Percentiles rank a stretch among this genome's conserved stretches.
phyloP scores from a whole-genome alignment of 1,140 invertebrate genomes.

The Helicorthomorpha holstii region DNA sequence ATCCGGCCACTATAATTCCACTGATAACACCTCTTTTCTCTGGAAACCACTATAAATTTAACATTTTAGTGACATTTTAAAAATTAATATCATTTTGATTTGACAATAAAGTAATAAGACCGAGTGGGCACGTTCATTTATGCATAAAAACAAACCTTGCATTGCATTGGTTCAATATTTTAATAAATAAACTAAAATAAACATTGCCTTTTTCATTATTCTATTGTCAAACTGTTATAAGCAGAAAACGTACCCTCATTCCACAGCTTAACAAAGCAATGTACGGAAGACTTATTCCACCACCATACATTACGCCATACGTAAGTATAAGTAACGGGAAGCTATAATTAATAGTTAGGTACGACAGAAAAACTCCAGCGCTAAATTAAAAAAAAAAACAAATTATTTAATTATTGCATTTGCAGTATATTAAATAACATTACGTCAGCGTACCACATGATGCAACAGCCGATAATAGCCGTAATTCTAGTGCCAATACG shows the following conservation, averaged over 20 bases:
- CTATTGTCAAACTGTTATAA: too few relatives aligned
- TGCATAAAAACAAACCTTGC: too few relatives aligned
- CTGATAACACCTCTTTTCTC: conserved; percentile 26
- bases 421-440: too few relatives aligned
- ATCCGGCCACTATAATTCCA: conserved; percentile 28
- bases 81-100: too few relatives aligned
- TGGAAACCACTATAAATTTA: conserved; percentile 28
- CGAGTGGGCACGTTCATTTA: too few relatives aligned
- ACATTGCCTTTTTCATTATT: too few relatives aligned
- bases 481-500: conserved; percentile 20
- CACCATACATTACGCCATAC: conserved; percentile 26
- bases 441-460: conserved; percentile 14
- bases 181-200: too few relatives aligned
- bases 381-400: conserved; percentile 12
- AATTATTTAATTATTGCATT: neutral
- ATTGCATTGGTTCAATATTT: too few relatives aligned
- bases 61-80: too few relatives aligned
- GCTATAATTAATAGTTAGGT: conserved; percentile 20
- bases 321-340: conserved; percentile 10
- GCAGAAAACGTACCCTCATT: conserved; percentile 23
- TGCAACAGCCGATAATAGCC: conserved; percentile 18
- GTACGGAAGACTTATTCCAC: conserved; percentile 27
- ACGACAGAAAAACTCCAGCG: conserved; percentile 22
- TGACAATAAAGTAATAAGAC: neutral
- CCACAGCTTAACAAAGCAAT: conserved; percentile 23